Base-by-base conservation (phyloP, 2,888 invertebrate species). In the Lingula anatina region DNA sequence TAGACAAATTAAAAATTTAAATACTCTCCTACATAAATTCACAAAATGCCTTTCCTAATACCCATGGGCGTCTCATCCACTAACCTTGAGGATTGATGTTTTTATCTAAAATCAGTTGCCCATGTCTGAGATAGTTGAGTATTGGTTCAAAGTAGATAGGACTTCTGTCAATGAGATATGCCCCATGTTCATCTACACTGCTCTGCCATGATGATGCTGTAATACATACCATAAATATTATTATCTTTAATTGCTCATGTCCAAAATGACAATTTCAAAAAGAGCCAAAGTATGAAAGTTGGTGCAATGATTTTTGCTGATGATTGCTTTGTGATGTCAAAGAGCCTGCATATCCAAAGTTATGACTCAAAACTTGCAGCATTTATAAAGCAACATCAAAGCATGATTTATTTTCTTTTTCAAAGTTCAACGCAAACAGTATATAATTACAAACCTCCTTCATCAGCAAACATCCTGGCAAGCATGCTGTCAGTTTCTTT, bases 131-230 rank as follows among this genome's bases (percentile, higher is more conserved):
- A 78, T 93, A 99, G 78, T 97, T 96, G 15, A 99, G 80, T 54
- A 99, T 86, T 0, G 95, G 94, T 70, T 93, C 93, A 79, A 99
- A 97, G 76, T 97, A 97, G 50, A 83, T 78, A 1, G 94, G 89
- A 71, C 91, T 92, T 47, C 97, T 81, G 70, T 99, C 97, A 56
- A 99, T 93, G 52, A 99, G 80, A 75, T 86, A 95, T 1, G 95
- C 94, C 1, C 93, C 93, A 44, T 61, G 68, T 5, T 62, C 62
- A 61, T 81, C 80, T 2, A 71, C 68, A 39, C 68, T 64, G 51
- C 76, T 78, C 20, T 69, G 71, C 74, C 78, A 77, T 0, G 67
- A 51, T n/a, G 65, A 59, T 27, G 60, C 66, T 66, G 50, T 15
- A 55, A 44, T 31, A 4, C 3, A 21, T 18, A 5, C 20, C 31